Base-by-base conservation (phyloP, 2,888 invertebrate genomes). In the Drosophila anceps region DNA sequence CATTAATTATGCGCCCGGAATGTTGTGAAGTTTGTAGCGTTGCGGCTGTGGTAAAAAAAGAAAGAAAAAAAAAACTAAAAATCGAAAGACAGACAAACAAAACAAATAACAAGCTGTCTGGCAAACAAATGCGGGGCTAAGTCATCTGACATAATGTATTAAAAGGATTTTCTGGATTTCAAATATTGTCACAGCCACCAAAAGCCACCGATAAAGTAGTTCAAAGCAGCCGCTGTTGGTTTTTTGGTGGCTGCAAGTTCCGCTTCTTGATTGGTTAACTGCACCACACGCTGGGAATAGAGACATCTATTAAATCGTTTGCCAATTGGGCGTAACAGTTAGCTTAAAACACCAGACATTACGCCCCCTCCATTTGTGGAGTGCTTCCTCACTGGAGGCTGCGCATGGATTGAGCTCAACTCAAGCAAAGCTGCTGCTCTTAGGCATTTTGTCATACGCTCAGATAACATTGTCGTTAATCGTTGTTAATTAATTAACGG, bases 1-100 rank as follows among this genome's bases (percentile, higher is more conserved):
- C 91, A 91, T 91, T 90, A 91, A 91, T 91, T 91, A 91, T 90
- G 78, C 81, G 76, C 73, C 80, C 71, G 50, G 63, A 61, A 48
- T 63, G 64, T 54, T 71, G 44, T 70, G 60, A 60, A 70, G 60
- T 66, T 60, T 64, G 35, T 55, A 46, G 63, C 48, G 71, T 71
- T 37, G 64, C 61, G 63, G 35, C 64, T 84, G 70, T 67, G 75
- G 72, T 73, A 65, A 58, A 65, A 62, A 69, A 55, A 27, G 6
- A 27, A 44, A 39, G 50, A 20, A 43, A 29, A 53, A 67, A 18
- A 62, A 48, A 55, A 43, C 20, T 15, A 57, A 31, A 57, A 20
- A 41, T 13, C 12, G 13, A 20, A 18, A 50, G 13, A 13, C 29
- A 29, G 24, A 57, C 35, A 37, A 59, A 43, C 55, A 61, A 76